Evolutionary conservation across 2,797 vertebrate genomes (phyloP).

Genomic region (Ceryle rudis): DNA sequence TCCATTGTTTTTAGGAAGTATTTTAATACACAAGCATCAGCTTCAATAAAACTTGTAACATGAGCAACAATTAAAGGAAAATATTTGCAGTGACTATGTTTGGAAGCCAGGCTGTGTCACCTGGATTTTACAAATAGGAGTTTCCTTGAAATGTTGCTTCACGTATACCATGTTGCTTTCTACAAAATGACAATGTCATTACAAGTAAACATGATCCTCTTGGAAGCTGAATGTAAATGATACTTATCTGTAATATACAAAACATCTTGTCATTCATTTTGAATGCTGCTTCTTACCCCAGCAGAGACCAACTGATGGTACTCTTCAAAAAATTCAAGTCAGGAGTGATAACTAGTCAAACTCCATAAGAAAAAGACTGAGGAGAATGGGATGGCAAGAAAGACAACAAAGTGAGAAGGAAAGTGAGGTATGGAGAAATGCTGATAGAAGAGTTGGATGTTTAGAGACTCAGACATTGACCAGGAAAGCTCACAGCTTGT

Average conservation of each 20-base stretch:
- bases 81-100: background rate
- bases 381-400: background rate
- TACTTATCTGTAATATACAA: background rate
- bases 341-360: background rate
- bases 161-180: background rate
- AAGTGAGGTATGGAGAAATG: background rate
- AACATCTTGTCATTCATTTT: background rate
- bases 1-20: background rate
- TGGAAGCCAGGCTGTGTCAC: background rate
- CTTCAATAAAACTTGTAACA: background rate
- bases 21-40: background rate
- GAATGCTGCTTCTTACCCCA: background rate
- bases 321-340: background rate
- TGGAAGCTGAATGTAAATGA: background rate
- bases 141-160: background rate
- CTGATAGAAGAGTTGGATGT: background rate
- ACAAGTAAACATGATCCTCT: background rate
- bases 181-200: background rate
- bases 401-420: background rate
- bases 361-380: conserved; percentile 4
- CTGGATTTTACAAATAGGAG: background rate
- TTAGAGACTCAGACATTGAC: conserved; percentile 8
- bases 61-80: background rate
- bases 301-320: background rate
- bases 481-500: background rate